phyloP scores from a whole-genome alignment of 2,113 vertebrate genomes.

The Capreolus pygargus region DNA sequence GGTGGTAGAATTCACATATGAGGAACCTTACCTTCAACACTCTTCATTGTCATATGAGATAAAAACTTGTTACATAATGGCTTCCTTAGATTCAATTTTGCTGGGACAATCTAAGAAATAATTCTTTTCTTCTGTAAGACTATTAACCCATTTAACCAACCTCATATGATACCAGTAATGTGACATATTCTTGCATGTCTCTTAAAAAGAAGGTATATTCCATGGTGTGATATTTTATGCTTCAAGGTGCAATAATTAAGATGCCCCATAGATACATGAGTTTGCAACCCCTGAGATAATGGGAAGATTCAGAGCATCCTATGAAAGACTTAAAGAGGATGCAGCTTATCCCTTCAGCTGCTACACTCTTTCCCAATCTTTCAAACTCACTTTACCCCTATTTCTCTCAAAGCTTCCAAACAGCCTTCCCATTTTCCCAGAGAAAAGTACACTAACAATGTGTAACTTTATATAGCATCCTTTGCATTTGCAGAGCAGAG shows the following conservation, averaged over 20 bases:
- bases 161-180: not conserved
- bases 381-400: not conserved
- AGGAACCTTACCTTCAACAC: not conserved
- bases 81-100: not conserved
- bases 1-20: not conserved
- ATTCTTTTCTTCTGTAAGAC: not conserved
- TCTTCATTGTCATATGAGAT: not conserved
- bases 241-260: not conserved
- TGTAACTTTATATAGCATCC: not conserved
- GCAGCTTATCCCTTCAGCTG: not conserved
- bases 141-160: not conserved
- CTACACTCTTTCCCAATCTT: not conserved
- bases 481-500: not conserved
- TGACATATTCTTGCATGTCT: not conserved
- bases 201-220: not conserved
- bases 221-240: not conserved
- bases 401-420: not conserved
- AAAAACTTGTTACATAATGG: not conserved
- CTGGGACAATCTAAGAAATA: not conserved
- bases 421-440: not conserved
- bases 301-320: not conserved
- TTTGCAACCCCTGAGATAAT: not conserved
- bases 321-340: not conserved
- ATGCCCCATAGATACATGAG: not conserved
- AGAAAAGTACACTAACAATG: not conserved